Evolutionary conservation across 1,140 invertebrate species (phyloP), one percentile per base, ranked within the genome.

Genomic region (Camponotus vicinus): DNA sequence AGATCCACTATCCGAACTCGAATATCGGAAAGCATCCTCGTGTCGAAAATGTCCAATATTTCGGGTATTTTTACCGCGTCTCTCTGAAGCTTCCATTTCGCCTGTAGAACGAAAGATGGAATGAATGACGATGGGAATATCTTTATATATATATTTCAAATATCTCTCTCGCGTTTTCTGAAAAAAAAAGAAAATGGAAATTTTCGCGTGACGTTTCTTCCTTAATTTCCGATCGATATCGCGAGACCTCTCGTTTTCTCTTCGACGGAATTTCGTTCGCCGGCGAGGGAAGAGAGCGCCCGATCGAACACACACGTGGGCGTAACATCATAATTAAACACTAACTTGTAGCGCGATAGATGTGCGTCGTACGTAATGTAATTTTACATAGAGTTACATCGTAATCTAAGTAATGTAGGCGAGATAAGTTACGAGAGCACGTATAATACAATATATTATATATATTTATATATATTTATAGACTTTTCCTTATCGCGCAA

Each of bases 321-420:
- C 55, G 69, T 76, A 84, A 84, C 73, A 78, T 88, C 55, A 52
- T 78, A 67, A 11, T 59, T 63, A 6, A 75, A 63, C 52, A 42
- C 32, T 77, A 71, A 27, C 27, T 42, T 61, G 57, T 71, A 87
- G 79, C 83, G 79, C 83, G 42, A 78, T 83, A 70, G 37, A 84
- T 75, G 63, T 32, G 73, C 49, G 75, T 69, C 67, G 45, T 88
- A 69, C 42, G 64, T 40, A 45, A 55, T 77, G 71, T 79, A 79
- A 80, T 87, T 77, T 77, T 82, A 88, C 75, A 59, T 34, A 63
- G 73, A 84, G 27, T 83, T 89, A 91, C 85, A 78, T 63, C 69
- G 75, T 86, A 86, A 59, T 85, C 75, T 82, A 88, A 13, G 15
- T 78, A 66, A 69, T 42, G 63, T 63, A 88, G 86, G 78, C 88